phyloP scores from a whole-genome alignment of 2,888 invertebrate genomes.

The Drepanosiphum platanoidis region DNA sequence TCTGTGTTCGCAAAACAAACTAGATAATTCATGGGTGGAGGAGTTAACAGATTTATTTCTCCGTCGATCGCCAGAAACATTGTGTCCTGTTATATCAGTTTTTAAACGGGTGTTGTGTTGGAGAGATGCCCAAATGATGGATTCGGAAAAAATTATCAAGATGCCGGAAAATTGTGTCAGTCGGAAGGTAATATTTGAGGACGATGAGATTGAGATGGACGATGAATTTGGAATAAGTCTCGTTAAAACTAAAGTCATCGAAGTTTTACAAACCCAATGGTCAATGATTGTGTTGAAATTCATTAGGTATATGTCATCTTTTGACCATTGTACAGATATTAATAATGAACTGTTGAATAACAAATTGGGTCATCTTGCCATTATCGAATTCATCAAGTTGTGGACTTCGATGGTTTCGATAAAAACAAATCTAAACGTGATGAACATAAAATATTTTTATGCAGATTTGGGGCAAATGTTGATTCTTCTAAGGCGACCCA shows the following conservation, averaged over 20 bases:
- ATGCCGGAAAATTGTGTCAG: conserved; percentile 55
- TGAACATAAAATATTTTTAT: conserved; percentile 89
- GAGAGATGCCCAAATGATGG: conserved; percentile 74
- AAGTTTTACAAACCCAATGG: conserved; percentile 87
- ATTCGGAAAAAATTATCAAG: conserved; percentile 50
- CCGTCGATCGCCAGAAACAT: conserved; percentile 72
- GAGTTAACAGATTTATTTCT: conserved; percentile 70
- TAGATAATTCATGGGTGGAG: conserved; percentile 83
- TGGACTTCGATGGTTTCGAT: conserved; percentile 93
- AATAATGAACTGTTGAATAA: conserved; percentile 40
- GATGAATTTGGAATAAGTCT: conserved; percentile 42
- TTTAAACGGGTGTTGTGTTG: conserved; percentile 89
- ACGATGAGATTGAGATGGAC: conserved; percentile 57
- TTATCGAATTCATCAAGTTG: conserved; percentile 81
- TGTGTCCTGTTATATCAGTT: conserved; percentile 85
- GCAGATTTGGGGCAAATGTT: conserved; percentile 85
- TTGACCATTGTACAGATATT: conserved; percentile 38
- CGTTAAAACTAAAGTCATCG: conserved; percentile 86
- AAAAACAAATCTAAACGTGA: conserved; percentile 87
- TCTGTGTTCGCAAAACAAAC: conserved; percentile 83
- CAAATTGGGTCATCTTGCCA: conserved; percentile 67
- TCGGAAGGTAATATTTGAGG: conserved; percentile 45
- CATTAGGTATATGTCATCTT: conserved; percentile 68
- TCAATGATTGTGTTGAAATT: conserved; percentile 78
- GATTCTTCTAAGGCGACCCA: conserved; percentile 75